A percentile compares a stretch with the other conserved stretches of the same genome.
Evolutionary conservation across 2,113 vertebrate genomes (phyloP).

Genomic region (Indri indri): DNA sequence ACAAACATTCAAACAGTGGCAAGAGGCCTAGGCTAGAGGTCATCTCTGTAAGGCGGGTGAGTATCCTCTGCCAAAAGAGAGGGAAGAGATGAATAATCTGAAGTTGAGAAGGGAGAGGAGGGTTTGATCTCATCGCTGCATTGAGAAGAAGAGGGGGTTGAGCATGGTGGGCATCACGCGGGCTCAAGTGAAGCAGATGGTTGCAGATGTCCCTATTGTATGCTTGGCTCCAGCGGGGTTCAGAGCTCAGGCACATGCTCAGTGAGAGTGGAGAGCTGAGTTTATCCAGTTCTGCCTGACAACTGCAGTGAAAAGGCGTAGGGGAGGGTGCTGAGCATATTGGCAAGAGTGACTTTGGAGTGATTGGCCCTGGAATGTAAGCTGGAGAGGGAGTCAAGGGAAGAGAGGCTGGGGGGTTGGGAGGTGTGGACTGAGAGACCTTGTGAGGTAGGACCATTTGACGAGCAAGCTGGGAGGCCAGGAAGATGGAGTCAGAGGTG

Average conservation of each 20-base stretch:
- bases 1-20: neutral
- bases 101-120: neutral
- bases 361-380: neutral
- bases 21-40: neutral
- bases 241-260: neutral
- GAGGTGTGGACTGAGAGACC: neutral
- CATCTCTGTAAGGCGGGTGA: neutral
- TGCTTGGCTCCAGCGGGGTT: neutral
- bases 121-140: neutral
- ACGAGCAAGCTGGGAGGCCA: neutral
- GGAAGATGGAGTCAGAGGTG: neutral
- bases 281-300: neutral
- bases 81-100: neutral
- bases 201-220: neutral
- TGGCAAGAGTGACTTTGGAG: neutral
- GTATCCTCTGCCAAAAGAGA: neutral
- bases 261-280: neutral
- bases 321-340: neutral
- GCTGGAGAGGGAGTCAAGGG: too few species aligned
- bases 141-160: neutral
- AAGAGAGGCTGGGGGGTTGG: neutral
- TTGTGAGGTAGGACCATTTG: neutral
- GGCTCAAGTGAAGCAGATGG: neutral
- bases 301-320: neutral
- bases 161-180: fast-evolving